phyloP scores from a whole-genome alignment of 2,888 invertebrate species.

The Acanthoscelides obtectus region DNA sequence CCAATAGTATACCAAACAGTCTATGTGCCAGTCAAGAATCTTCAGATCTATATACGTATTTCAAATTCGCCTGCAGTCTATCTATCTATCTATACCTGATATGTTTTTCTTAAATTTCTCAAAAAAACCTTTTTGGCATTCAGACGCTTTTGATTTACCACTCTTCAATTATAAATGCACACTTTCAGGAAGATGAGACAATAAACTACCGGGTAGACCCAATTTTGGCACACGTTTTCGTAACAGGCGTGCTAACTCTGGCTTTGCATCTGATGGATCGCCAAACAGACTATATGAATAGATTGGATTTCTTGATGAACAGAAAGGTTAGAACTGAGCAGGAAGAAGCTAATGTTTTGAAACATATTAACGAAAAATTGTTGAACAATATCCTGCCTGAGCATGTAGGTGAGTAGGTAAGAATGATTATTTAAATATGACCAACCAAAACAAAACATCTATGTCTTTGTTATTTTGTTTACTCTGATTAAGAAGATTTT shows the following conservation, averaged over 20 bases:
- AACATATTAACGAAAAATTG: constrained; percentile 82
- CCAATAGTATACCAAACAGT: no score
- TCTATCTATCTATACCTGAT: no score
- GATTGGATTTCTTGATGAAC: constrained; percentile 79
- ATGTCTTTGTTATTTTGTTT: no score
- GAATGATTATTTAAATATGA: background rate
- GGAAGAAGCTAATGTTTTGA: constrained; percentile 78
- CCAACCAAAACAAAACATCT: no score
- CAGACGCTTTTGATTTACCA: no score
- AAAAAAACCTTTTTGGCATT: no score
- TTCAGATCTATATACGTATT: no score
- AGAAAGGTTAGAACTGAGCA: constrained; percentile 73
- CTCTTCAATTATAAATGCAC: no score
- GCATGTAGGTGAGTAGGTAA: constrained; percentile 70
- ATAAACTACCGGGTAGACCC: constrained; percentile 68
- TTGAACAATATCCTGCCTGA: constrained; percentile 89
- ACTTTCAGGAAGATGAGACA: constrained; percentile 58
- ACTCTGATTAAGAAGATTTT: no score
- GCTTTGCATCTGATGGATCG: constrained; percentile 82
- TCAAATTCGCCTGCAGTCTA: no score
- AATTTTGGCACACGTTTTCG: constrained; percentile 67
- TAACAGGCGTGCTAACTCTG: constrained; percentile 67
- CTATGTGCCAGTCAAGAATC: no score
- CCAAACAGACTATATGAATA: constrained; percentile 82
- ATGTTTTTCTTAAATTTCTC: no score